phyloP scores from a whole-genome alignment of 2,888 invertebrate species.

The Atethmia centrago region DNA sequence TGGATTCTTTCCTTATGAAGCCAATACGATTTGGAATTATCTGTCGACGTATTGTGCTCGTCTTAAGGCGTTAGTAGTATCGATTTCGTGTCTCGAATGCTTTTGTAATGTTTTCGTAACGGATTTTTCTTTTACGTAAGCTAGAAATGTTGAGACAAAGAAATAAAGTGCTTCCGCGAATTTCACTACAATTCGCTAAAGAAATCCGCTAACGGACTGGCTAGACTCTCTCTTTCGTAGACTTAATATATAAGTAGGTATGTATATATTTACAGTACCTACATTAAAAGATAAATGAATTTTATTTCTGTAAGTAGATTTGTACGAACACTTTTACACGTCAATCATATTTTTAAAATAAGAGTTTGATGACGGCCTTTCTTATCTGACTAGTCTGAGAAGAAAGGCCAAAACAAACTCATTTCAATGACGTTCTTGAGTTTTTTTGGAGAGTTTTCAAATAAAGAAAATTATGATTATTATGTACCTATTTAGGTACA shows the following conservation, averaged over 20 bases:
- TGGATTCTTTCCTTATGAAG: constrained; percentile 56
- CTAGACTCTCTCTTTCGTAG: not conserved
- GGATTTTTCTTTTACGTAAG: constrained; percentile 12
- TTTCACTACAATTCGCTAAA: constrained; percentile 11
- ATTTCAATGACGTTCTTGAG: not conserved
- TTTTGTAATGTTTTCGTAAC: constrained; percentile 28
- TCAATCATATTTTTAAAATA: no score
- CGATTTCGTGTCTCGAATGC: constrained; percentile 33
- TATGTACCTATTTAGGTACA: no score
- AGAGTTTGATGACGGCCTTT: no score
- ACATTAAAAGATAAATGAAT: no score
- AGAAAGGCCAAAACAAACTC: no score
- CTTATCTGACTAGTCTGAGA: no score
- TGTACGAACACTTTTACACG: no score
- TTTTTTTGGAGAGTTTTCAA: no score
- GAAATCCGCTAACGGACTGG: constrained; percentile 3
- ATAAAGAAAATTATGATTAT: no score
- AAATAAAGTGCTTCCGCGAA: constrained; percentile 11
- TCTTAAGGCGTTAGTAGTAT: constrained; percentile 48
- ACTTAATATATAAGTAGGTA: not conserved
- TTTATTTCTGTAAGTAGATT: no score
- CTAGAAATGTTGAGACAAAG: constrained; percentile 4
- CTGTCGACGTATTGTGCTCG: constrained; percentile 43
- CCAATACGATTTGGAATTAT: constrained; percentile 62
- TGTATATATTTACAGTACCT: not conserved